Conservation (phyloP, 2,113 vertebrate species). For the Pelvicachromis taeniatus region DNA sequence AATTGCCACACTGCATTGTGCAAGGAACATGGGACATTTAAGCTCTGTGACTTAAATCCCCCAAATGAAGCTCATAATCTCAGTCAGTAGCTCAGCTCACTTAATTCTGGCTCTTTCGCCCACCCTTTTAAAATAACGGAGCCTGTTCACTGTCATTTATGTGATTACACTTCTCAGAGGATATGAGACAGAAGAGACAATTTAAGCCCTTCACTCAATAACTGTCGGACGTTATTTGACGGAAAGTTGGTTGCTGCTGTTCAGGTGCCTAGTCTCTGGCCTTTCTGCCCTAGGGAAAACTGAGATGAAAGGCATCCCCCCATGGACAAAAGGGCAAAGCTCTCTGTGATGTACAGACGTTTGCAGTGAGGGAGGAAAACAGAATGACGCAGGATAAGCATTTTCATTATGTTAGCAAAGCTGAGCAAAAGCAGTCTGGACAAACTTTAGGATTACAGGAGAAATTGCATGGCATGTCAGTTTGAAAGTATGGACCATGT, state of each 20-base stretch:
- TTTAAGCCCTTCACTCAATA: neutral
- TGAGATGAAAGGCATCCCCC: conserved; percentile 40
- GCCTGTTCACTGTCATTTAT: neutral
- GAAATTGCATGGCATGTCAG: conserved; percentile 38
- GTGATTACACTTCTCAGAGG: neutral
- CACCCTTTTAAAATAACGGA: neutral
- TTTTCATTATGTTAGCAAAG: conserved; percentile 69
- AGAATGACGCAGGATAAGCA: conserved; percentile 58
- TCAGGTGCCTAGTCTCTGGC: conserved; percentile 27
- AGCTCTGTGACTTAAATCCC: neutral
- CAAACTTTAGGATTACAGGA: conserved; percentile 56
- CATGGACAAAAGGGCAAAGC: conserved; percentile 59
- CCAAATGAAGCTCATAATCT: neutral
- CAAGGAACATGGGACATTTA: neutral
- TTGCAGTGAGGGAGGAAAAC: conserved; percentile 30
- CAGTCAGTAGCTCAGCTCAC: neutral
- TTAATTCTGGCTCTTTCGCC: neutral
- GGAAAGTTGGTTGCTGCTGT: conserved; percentile 11
- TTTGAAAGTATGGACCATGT: conserved; percentile 31
- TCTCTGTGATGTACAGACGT: conserved; percentile 37
- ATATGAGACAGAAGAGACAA: neutral
- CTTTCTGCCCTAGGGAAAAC: conserved; percentile 33
- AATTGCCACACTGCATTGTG: neutral
- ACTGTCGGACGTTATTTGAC: conserved; percentile 11
- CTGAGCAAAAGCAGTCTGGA: conserved; percentile 56